Percentiles rank a stretch among this genome's conserved stretches.
Conservation (phyloP, 2,888 invertebrate genomes). For the Philonicus albiceps region DNA sequence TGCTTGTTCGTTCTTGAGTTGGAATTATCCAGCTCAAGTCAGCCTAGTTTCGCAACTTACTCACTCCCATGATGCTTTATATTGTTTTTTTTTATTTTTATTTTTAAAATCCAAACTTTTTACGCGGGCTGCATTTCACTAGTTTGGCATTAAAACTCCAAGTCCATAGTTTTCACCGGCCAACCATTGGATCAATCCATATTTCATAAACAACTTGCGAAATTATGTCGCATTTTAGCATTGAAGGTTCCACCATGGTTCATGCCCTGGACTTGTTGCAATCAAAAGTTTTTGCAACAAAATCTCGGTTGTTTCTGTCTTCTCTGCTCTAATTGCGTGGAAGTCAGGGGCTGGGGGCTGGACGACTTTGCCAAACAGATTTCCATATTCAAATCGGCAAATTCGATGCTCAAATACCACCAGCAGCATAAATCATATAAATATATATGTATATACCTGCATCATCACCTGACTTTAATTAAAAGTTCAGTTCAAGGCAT, state of each 20-base stretch:
- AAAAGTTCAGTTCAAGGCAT: neutral
- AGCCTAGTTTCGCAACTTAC: neutral
- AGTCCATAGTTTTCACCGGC: neutral
- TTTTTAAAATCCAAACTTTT: neutral
- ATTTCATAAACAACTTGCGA: conserved; percentile 12
- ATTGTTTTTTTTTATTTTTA: no score
- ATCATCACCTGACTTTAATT: neutral
- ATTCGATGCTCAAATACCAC: neutral
- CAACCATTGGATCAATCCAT: neutral
- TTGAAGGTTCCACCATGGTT: neutral
- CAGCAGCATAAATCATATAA: neutral
- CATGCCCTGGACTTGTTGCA: neutral
- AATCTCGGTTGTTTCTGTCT: neutral
- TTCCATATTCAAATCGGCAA: neutral
- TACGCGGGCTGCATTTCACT: neutral
- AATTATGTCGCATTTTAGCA: conserved; percentile 19
- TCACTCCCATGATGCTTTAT: neutral
- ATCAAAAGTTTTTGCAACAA: neutral
- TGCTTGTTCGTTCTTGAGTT: neutral
- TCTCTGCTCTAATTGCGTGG: neutral
- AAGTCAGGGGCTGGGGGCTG: neutral
- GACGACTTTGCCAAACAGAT: neutral
- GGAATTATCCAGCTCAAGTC: neutral
- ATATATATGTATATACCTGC: neutral
- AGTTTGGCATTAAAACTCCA: neutral